These are phyloP conservation scores for Mesodorylaimus sp. DNA, from an alignment of 2,888 invertebrate genomes.

Conservation along the genomic window DNA sequence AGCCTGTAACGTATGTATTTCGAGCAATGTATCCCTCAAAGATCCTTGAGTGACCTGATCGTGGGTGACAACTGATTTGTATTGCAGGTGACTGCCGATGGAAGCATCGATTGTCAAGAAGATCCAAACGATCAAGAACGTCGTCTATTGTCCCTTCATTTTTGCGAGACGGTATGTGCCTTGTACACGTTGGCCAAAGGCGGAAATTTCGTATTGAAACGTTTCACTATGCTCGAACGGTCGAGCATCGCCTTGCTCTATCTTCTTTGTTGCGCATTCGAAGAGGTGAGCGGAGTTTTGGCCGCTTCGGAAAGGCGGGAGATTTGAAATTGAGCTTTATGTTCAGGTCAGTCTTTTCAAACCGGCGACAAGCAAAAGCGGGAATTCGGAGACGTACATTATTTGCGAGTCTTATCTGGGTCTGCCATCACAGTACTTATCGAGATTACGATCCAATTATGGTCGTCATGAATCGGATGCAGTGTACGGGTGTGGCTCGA, in stretches of 20 bases:
- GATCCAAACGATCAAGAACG: slow-evolving; percentile 70
- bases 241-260: slow-evolving; percentile 59
- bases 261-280: slow-evolving; percentile 50
- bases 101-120: slow-evolving; percentile 68
- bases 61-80: slow-evolving; percentile 6
- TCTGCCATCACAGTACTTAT: no score
- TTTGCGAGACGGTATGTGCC: slow-evolving; percentile 61
- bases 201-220: slow-evolving; percentile 63
- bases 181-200: slow-evolving; percentile 48
- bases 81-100: slow-evolving; percentile 67
- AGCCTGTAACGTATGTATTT: no score
- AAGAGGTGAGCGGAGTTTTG: no score
- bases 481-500: no score
- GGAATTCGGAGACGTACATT: slow-evolving; percentile 80
- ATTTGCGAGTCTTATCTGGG: slow-evolving; percentile 33
- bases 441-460: no score
- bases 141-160: slow-evolving; percentile 55
- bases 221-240: slow-evolving; percentile 72
- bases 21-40: not conserved
- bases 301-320: no score
- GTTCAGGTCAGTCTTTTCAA: slow-evolving; percentile 60
- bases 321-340: no score
- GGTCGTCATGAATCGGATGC: no score
- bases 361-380: slow-evolving; percentile 76
- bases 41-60: not conserved